Evolutionary conservation across 64 coral and sea anemone genomes (phyloP).

Genomic region (Actinia equina): DNA sequence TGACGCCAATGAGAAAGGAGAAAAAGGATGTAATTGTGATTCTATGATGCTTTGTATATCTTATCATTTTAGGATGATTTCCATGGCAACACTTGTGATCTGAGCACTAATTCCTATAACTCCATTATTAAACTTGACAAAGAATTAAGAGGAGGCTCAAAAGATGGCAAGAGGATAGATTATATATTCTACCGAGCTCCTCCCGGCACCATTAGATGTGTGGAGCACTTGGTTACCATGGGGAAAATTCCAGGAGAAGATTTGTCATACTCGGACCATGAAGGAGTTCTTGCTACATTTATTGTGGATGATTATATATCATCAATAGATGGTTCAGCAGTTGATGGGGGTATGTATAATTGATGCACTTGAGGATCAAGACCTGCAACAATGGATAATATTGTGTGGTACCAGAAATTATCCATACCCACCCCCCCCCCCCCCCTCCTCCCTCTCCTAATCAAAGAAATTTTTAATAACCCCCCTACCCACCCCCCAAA

Average conservation of each 20-base stretch:
- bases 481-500: too few species aligned
- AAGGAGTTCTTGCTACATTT: conserved; percentile 71
- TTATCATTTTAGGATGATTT: conserved; percentile 16
- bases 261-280: conserved; percentile 83
- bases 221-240: conserved; percentile 68
- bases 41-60: neutral
- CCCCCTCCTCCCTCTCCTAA: too few species aligned
- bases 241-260: conserved; percentile 68
- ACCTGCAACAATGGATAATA: too few species aligned
- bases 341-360: neutral
- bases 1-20: too few species aligned
- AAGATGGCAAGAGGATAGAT: conserved; percentile 67
- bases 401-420: too few species aligned
- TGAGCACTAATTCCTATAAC: conserved; percentile 69
- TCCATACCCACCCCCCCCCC: too few species aligned
- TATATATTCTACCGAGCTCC: conserved; percentile 67
- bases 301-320: neutral
- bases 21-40: too few species aligned
- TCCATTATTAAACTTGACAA: neutral
- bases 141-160: neutral
- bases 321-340: neutral
- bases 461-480: too few species aligned
- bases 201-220: conserved; percentile 21
- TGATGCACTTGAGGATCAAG: neutral
- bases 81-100: conserved; percentile 85